Evolutionary conservation across 2,113 vertebrate species (phyloP).

Genomic region (Notechis scutatus): DNA sequence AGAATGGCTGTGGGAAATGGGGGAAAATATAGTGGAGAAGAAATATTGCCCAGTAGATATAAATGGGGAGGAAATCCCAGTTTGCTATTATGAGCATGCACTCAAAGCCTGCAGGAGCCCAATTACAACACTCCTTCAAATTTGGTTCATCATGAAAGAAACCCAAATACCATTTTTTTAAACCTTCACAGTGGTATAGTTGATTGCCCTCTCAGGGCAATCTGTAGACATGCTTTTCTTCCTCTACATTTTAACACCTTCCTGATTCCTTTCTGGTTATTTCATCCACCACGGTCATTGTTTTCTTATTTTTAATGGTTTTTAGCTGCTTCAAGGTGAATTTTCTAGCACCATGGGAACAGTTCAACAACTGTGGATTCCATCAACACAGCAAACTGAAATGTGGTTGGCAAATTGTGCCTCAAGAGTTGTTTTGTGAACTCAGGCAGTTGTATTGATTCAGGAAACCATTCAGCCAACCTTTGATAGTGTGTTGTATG

Average conservation of each 20-base stretch:
- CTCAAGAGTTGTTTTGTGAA: background rate
- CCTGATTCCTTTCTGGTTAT: background rate
- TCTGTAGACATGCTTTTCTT: background rate
- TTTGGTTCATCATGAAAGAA: background rate
- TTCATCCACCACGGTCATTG: no score
- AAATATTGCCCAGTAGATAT: background rate
- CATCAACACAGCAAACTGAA: background rate
- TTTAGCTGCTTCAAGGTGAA: background rate
- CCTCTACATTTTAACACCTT: background rate
- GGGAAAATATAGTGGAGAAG: background rate
- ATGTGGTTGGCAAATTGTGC: background rate
- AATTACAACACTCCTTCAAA: background rate
- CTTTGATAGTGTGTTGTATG: background rate
- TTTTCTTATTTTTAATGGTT: background rate
- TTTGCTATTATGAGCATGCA: background rate
- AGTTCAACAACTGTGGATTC: background rate
- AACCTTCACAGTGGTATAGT: background rate
- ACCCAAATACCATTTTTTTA: background rate
- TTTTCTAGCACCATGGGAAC: background rate
- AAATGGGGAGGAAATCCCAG: background rate
- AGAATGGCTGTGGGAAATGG: background rate
- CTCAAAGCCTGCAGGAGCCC: background rate
- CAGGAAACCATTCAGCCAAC: background rate
- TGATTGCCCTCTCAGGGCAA: slow-evolving; percentile 6
- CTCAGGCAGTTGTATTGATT: background rate